Evolutionary conservation across 2,888 invertebrate genomes (phyloP).

Genomic region (Sericinus montela): DNA sequence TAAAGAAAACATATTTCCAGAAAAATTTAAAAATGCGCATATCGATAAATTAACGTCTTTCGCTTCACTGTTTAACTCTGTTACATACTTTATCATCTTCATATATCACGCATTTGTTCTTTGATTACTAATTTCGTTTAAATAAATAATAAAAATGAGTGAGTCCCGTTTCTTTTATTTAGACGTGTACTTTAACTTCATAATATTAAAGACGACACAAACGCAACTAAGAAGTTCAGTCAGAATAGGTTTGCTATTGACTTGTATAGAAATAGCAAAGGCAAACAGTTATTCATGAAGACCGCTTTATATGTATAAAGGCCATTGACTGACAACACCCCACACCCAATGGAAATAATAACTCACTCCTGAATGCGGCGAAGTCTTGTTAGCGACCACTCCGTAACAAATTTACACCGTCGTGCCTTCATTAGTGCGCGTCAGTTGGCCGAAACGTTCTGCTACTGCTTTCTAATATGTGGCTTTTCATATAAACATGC

Average conservation of each 20-base stretch:
- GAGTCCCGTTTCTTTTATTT: too few species aligned
- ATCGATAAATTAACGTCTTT: too few species aligned
- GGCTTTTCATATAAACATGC: too few species aligned
- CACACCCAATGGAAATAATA: conserved; percentile 9
- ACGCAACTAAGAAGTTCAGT: background rate
- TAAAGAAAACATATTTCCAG: too few species aligned
- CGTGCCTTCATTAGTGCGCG: conserved; percentile 17
- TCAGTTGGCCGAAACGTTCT: conserved; percentile 15
- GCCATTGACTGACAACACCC: conserved; percentile 15
- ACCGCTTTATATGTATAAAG: conserved; percentile 5
- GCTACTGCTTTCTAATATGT: background rate
- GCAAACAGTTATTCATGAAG: conserved; percentile 7
- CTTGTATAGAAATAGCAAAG: background rate
- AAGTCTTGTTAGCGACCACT: conserved; percentile 15
- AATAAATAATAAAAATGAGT: too few species aligned
- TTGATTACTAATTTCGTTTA: too few species aligned
- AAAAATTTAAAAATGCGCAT: too few species aligned
- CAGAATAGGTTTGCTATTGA: background rate
- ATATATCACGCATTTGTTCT: too few species aligned
- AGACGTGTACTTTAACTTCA: too few species aligned
- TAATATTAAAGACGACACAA: background rate
- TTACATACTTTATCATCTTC: too few species aligned
- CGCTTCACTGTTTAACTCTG: too few species aligned
- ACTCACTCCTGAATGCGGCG: conserved; percentile 13
- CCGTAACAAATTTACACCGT: conserved; percentile 12